Base-by-base conservation (phyloP, 2,113 vertebrate species). In the Nibea albiflora region DNA sequence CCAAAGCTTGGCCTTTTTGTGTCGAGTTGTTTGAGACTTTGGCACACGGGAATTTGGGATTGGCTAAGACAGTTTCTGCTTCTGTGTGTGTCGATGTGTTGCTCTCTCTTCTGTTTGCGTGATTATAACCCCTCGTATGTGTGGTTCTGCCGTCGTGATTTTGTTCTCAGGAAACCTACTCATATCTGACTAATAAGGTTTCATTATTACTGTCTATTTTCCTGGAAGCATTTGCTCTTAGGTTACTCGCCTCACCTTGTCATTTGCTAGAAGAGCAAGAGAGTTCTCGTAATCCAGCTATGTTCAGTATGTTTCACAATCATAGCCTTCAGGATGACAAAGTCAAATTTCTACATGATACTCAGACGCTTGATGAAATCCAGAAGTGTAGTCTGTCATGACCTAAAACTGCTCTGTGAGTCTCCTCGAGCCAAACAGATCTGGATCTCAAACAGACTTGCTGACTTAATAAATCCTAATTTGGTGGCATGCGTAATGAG, bases 1-100 rank as follows among this genome's bases (percentile, higher is more conserved):
- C 78, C 85, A 88, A 61, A 85, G 56, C 71, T 81, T 81, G 67
- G 68, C 15, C 73, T 57, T 61, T 78, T 69, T 83, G 71, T 74
- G 54, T 35, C 39, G 22, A 73, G 75, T 68, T 81, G 61, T 84
- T 84, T 54, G 49, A 68, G 22, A 68, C 15, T 69, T 47, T 78
- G 69, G 69, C 74, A 53, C 65, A 49, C 53, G 14, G 53, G 44
- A 63, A 63, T 75, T 68, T 17, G 35, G 61, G 53, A 74, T 50
- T 73, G 35, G 54, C 53, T 17, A 54, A 26, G 19, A 44, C 47
- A 5, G 19, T 47, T 52, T 54, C 20, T 76, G 5, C 39, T 46
- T 20, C 42, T 22, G 8, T 60, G 31, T 60, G 31, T 49, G 4
- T 69, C 22, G 56, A 17, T 53, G 11, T 26, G n/a, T 58, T 22